Percentiles rank a stretch among this genome's conserved stretches.
phyloP scores from a whole-genome alignment of 2,797 vertebrate genomes.

The Alosa sapidissima region DNA sequence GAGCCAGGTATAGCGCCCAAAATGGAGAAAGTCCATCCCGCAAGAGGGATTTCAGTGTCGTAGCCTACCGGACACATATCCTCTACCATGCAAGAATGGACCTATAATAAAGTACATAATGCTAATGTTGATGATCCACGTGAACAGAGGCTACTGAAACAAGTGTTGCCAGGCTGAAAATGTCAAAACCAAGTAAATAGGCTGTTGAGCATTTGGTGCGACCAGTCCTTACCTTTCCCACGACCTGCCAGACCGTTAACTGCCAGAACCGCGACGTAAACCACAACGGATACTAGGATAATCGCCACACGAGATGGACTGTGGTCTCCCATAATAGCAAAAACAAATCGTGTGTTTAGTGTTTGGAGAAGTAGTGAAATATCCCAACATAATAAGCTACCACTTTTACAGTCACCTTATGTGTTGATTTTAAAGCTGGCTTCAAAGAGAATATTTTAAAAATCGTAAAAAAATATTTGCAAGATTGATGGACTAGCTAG shows the following conservation, averaged over 20 bases:
- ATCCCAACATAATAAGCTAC: not conserved
- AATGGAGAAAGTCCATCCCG: constrained; percentile 77
- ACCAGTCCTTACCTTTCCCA: constrained; percentile 45
- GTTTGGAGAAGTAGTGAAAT: too few species aligned
- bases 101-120: constrained; percentile 49
- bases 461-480: too few species aligned
- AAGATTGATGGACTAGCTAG: too few species aligned
- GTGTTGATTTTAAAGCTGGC: too few species aligned
- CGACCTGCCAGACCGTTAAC: constrained; percentile 47
- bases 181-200: not conserved
- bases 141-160: not conserved
- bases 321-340: constrained; percentile 11
- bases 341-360: not conserved
- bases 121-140: not conserved
- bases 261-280: constrained; percentile 34
- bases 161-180: not conserved
- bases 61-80: constrained; percentile 64
- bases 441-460: too few species aligned
- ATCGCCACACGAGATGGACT: constrained; percentile 33
- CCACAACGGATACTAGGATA: constrained; percentile 38
- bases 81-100: constrained; percentile 61
- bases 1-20: constrained; percentile 77
- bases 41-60: constrained; percentile 71
- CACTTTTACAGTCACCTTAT: too few species aligned
- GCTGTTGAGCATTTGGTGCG: too few species aligned